Evolutionary conservation across 2,888 invertebrate genomes (phyloP).

Genomic region (Heliconius charithonia): DNA sequence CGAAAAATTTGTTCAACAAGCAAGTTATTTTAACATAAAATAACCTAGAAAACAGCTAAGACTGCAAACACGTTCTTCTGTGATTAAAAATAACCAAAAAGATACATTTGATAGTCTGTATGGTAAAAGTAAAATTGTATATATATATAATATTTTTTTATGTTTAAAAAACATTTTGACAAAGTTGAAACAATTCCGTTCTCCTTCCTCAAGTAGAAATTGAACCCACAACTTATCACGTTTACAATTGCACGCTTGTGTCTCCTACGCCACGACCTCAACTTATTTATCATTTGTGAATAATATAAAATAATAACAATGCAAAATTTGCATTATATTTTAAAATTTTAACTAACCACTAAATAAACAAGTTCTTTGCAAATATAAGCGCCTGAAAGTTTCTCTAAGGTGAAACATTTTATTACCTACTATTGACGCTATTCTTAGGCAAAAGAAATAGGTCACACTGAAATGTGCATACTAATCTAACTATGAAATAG

Average conservation of each 20-base stretch:
- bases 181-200: no score
- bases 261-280: no score
- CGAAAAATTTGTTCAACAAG: conserved; percentile 19
- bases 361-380: not conserved
- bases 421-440: not conserved
- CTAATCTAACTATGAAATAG: not conserved
- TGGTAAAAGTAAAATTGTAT: no score
- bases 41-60: not conserved
- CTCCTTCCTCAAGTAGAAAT: not conserved
- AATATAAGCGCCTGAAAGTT: not conserved
- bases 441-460: conserved; percentile 14
- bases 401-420: conserved; percentile 13
- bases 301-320: no score
- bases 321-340: not conserved
- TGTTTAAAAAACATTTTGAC: no score
- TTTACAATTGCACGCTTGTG: no score
- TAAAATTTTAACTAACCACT: not conserved
- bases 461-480: conserved; percentile 4
- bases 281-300: no score
- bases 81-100: no score
- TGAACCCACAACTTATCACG: no score
- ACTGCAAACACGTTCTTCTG: no score
- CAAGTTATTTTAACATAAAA: conserved; percentile 8
- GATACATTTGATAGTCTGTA: no score
- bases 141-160: no score